Evolutionary conservation across 2,888 invertebrate species (phyloP), one percentile per base, ranked within the genome.

Genomic region (Microctonus aethiopoides): DNA sequence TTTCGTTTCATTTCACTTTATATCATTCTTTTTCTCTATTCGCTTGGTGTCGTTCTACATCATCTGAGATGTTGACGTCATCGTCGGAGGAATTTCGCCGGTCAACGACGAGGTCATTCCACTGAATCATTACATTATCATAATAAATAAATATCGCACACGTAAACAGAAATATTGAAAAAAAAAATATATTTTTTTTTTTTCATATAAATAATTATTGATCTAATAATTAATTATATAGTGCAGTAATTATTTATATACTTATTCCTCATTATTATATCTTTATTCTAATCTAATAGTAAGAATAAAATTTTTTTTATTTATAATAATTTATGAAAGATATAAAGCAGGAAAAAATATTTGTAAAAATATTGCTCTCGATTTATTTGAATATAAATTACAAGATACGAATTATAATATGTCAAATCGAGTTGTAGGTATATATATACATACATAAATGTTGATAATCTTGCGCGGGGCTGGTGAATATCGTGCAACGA

Each of bases 401-500:
- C n/a, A 13, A 39, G n/a, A 39, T 4, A 46, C 46, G 46, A 46
- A 46, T 46, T 46, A 46, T 20, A 9, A 46, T n/a, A 16, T 54
- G 54, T 54, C 54, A 54, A 16, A 54, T 22, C 54, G 9, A 54
- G 24, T 54, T 13, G 51, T 13, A 41, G 10, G 10, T 41, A 41
- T 41, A 41, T 32, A 32, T 32, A 32, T 32, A 39, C n/a, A 39
- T 39, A 39, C 13, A 46, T 29, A 29, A 29, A 29, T 46, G 46
- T 46, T 46, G 46, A 46, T 16, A 46, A 46, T 4, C 16, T 46
- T 16, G 46, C 16, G 46, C 46, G 46, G 24, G n/a, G n/a, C 24
- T 52, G 63, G 32, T 63, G 32, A 65, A 54, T n/a, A n/a, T 56
- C 54, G 54, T 24, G 54, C 39, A 26, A 56, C 65, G 24, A 65